Evolutionary conservation across 1,140 invertebrate species (phyloP).

Genomic region (Gonioctena quinquepunctata): DNA sequence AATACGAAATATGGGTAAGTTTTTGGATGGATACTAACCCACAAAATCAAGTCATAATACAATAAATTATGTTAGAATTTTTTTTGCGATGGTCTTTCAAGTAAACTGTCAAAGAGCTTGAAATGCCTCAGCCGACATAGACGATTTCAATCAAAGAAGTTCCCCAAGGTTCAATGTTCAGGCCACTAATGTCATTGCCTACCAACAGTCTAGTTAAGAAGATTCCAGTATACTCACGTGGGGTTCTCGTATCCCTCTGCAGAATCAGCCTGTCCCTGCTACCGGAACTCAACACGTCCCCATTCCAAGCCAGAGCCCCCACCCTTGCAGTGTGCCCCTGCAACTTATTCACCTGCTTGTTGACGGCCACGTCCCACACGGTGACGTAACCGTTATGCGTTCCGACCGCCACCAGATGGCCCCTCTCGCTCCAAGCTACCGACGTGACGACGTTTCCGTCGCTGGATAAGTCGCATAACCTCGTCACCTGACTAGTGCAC

Average conservation of each 20-base stretch:
- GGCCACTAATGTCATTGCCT: too few species aligned
- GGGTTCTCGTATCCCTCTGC: conserved; percentile 91
- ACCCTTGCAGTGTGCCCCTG: conserved; percentile 91
- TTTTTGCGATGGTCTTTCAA: too few species aligned
- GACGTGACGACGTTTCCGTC: conserved; percentile 97
- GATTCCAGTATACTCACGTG: conserved; percentile 60
- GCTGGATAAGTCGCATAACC: conserved; percentile 91
- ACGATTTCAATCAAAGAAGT: too few species aligned
- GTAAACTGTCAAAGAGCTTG: too few species aligned
- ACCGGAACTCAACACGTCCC: conserved; percentile 94
- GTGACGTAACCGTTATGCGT: conserved; percentile 96
- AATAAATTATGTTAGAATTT: too few species aligned
- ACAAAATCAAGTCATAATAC: too few species aligned
- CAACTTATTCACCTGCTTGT: conserved; percentile 90
- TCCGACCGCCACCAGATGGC: conserved; percentile 95
- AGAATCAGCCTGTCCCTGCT: conserved; percentile 93
- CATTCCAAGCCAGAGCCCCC: conserved; percentile 97
- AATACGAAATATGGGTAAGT: too few species aligned
- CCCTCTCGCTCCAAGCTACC: conserved; percentile 98
- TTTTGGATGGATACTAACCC: too few species aligned
- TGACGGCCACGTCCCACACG: conserved; percentile 96
- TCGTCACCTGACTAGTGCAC: conserved; percentile 96
- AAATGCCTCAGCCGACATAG: too few species aligned
- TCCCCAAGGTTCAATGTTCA: too few species aligned
- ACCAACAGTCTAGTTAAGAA: neutral